Evolutionary conservation across 2,113 vertebrate species (phyloP), one percentile per base, ranked within the genome.

Genomic region (Peromyscus californicus): DNA sequence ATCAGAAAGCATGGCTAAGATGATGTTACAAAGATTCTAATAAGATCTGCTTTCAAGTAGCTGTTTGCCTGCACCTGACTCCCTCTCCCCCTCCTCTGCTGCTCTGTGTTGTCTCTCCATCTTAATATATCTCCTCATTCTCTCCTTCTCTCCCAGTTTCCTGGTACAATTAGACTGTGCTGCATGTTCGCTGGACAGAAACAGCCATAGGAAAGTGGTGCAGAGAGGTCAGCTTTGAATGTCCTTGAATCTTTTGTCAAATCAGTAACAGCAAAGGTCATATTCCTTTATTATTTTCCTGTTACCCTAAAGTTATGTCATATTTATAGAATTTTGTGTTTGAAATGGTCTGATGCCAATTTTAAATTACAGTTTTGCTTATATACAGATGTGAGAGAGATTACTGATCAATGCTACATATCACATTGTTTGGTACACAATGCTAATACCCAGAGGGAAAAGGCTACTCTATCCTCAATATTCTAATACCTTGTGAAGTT

Each of bases 241-340:
- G 86, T 96, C 72, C 94, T 87, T 93, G 78, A 97, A 94, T 82
- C 4, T 92, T 97, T 95, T 97, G 59, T 94, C 96, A 97, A 95
- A 72, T 96, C 39, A 96, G 83, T 72, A 95, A 33, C 69, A 78
- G 10, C 45, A 96, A 93, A 87, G 94, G 0, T 96, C 70, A 57
- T 5, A 91, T 97, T 29, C 63, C 59, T 70, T 93, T 31, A 1
- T 54, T 91, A 33, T 63, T 86, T 87, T 83, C 67, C 57, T 96
- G 76, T 26, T 87, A 93, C 6, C 31, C 91, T 98, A 31, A 74
- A 86, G 19, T 90, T 3, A 87, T 80, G 97, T 97, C 33, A 83
- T 94, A 24, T 72, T 93, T 97, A 75, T 54, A 83, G 21, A 97
- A 72, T 89, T 88, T 29, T 96, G 39, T 93, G 84, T 96, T 96